phyloP scores from a whole-genome alignment of 2,888 invertebrate species.

The Scaptomyza flava region DNA sequence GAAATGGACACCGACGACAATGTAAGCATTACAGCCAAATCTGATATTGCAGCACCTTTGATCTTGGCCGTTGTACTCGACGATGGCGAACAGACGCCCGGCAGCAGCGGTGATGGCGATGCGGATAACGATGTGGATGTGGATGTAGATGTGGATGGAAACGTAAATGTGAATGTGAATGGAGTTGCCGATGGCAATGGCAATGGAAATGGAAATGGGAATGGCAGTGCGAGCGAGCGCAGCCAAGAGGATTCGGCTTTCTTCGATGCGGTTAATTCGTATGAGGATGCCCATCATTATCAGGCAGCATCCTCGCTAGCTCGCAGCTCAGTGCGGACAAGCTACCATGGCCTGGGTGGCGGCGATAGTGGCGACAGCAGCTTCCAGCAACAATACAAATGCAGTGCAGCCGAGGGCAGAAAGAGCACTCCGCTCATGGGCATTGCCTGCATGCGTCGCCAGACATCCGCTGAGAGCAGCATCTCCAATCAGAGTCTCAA shows the following conservation, averaged over 20 bases:
- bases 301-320: constrained; percentile 81
- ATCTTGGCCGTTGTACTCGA: constrained; percentile 55
- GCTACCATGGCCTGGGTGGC: constrained; percentile 78
- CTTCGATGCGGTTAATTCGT: constrained; percentile 79
- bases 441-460: constrained; percentile 81
- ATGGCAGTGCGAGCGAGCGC: constrained; percentile 79
- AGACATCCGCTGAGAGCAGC: constrained; percentile 84
- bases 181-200: constrained; percentile 16
- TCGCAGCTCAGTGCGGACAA: constrained; percentile 83
- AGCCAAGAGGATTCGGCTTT: constrained; percentile 83
- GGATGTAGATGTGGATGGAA: background rate
- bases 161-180: constrained; percentile 9
- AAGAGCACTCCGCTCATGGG: constrained; percentile 77
- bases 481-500: constrained; percentile 84
- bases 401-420: constrained; percentile 70
- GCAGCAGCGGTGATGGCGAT: constrained; percentile 75
- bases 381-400: constrained; percentile 84
- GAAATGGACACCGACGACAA: constrained; percentile 90
- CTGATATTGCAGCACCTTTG: constrained; percentile 87
- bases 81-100: constrained; percentile 74
- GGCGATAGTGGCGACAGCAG: constrained; percentile 83
- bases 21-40: constrained; percentile 89
- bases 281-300: constrained; percentile 79
- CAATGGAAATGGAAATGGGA: constrained; percentile 44
- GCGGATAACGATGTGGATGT: constrained; percentile 26